Evolutionary conservation across 2,888 invertebrate species (phyloP).

Genomic region (Leptopilina myrica): DNA sequence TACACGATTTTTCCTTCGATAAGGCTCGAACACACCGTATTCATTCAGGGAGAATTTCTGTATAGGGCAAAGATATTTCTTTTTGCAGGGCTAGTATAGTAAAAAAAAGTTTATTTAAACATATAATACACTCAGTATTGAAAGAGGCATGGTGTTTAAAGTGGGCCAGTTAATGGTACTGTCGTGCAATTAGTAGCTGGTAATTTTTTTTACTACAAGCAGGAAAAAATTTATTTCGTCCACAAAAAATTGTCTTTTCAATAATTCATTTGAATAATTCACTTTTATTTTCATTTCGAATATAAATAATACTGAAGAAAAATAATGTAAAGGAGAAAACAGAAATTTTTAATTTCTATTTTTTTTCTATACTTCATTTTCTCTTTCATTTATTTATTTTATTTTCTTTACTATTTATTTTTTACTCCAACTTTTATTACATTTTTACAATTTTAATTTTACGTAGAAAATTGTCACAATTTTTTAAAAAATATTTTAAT

Average conservation of each 20-base stretch:
- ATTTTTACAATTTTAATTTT: too few relatives aligned
- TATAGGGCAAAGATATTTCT: constrained; percentile 29
- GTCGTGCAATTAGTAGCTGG: constrained; percentile 35
- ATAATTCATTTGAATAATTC: neutral
- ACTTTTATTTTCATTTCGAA: too few relatives aligned
- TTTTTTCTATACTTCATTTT: too few relatives aligned
- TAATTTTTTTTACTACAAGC: neutral
- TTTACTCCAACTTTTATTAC: too few relatives aligned
- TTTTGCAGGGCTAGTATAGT: constrained; percentile 37
- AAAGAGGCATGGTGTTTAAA: constrained; percentile 55
- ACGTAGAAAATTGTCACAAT: too few relatives aligned
- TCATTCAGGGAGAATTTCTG: constrained; percentile 20
- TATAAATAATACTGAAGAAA: too few relatives aligned
- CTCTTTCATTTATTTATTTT: too few relatives aligned
- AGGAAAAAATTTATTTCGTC: neutral
- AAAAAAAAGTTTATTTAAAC: constrained; percentile 42
- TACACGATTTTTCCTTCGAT: neutral
- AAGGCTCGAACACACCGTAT: neutral
- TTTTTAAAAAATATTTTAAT: neutral
- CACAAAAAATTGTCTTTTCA: neutral
- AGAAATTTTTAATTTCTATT: too few relatives aligned
- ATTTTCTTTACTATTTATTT: too few relatives aligned
- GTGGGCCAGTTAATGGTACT: constrained; percentile 37
- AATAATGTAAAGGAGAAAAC: too few relatives aligned
- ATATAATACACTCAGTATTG: constrained; percentile 49